Percentiles rank a stretch among this genome's conserved stretches.
Conservation (phyloP, 2,113 vertebrate species). For the Budorcas taxicolor region DNA sequence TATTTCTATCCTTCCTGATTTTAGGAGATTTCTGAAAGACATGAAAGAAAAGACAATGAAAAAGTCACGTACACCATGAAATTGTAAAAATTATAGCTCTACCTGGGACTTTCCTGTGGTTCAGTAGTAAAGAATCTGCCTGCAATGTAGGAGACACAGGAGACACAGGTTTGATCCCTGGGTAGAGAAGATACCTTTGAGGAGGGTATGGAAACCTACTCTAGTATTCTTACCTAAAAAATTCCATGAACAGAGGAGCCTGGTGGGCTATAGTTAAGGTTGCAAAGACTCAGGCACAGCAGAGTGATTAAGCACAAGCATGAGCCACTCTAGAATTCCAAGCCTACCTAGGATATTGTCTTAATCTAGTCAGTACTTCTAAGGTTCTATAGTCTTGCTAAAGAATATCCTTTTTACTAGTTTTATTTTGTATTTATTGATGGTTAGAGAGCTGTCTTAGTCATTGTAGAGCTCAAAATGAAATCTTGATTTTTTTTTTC, state of each 20-base stretch:
- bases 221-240: neutral
- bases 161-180: neutral
- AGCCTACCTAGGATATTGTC: neutral
- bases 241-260: neutral
- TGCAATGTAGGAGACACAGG: neutral
- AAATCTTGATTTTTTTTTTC: neutral
- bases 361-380: neutral
- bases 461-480: neutral
- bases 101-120: neutral
- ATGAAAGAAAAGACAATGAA: neutral
- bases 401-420: neutral
- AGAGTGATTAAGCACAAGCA: neutral
- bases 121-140: neutral
- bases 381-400: neutral
- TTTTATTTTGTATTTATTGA: neutral
- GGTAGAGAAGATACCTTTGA: neutral
- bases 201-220: neutral
- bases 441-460: neutral
- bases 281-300: neutral
- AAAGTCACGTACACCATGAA: neutral
- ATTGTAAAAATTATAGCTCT: neutral
- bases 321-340: neutral
- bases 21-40: neutral
- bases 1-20: neutral
- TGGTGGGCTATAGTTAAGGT: neutral